phyloP scores from a whole-genome alignment of 2,797 vertebrate genomes.

The Bucorvus abyssinicus region DNA sequence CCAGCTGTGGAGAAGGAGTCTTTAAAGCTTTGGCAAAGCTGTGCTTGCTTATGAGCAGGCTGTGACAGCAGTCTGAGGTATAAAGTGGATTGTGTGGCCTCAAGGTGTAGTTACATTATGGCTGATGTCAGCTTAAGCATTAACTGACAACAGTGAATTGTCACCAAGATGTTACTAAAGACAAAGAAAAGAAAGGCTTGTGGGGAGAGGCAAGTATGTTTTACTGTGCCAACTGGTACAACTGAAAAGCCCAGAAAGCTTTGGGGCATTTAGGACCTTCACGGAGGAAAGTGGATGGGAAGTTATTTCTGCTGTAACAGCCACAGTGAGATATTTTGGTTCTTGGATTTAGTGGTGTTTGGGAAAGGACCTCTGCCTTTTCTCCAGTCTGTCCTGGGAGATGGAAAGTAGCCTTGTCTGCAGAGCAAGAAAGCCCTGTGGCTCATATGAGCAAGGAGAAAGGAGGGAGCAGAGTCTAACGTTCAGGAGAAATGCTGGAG shows the following conservation, averaged over 20 bases:
- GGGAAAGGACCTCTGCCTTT: not conserved
- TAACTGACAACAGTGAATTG: not conserved
- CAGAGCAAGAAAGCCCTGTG: not conserved
- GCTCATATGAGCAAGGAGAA: not conserved
- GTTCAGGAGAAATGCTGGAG: not conserved
- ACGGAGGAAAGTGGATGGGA: fast-evolving
- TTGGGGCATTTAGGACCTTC: not conserved
- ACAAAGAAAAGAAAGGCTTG: not conserved
- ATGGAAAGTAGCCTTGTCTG: not conserved
- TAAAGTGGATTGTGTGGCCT: fast-evolving
- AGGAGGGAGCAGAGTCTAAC: not conserved
- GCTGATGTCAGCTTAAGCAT: not conserved
- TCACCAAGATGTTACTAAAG: not conserved
- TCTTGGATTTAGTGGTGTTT: not conserved
- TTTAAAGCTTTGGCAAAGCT: not conserved
- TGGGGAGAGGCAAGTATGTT: fast-evolving
- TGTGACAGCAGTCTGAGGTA: not conserved
- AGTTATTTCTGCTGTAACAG: not conserved
- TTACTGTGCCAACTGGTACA: not conserved
- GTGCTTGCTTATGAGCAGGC: not conserved
- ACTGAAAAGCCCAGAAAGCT: not conserved
- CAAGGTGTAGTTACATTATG: not conserved
- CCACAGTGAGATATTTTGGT: not conserved
- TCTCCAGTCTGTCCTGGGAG: not conserved
- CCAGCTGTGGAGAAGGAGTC: not conserved